Base-by-base conservation (phyloP, 2,797 vertebrate species). In the Argyrosomus regius region DNA sequence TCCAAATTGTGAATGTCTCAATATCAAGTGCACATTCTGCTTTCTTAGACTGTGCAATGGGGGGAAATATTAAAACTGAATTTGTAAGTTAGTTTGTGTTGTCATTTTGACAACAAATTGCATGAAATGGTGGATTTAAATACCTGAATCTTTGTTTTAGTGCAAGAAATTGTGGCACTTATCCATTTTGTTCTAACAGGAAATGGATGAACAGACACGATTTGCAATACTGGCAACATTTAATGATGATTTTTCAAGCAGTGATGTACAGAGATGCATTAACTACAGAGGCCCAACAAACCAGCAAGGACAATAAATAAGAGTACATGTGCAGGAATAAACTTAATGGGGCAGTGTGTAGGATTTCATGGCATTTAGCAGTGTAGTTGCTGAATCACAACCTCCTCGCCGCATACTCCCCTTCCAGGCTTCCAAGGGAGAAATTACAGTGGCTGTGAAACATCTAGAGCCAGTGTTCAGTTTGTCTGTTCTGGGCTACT, bases 1-100 rank as follows among this genome's bases (percentile, higher is more conserved):
- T 80, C 49, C 71, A 69, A 61, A 80, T 35, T 65, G 35, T 63
- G 9, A 74, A 68, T 18, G 39, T 75, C 24, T 85, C 31, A 43
- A 50, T 70, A 59, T 64, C 28, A 64, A 54, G 53, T 41, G 6
- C 39, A 22, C 22, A 14, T 43, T 56, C 41, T 43, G 41, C 17
- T 57, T 39, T 45, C 56, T 57, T 35, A 41, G 26, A 46, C 2
- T 64, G 22, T 56, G 16, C n/a, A 16, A 1, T 22, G 20, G 18
- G 12, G 26, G 7, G 20, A 62, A 39, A 39, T 39, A 39, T 39
- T 39, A 39, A 43, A 1, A 48, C 12, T 13, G 4, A 72, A 35
- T 12, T 14, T 17, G 20, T 45, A 1, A 45, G 13, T 45, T 45
- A 22, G 22, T 39, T 9, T 9, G 35, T 45, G 14, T 12, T 45